phyloP scores from a whole-genome alignment of 1,140 invertebrate genomes.

The Tetraneura akinire region DNA sequence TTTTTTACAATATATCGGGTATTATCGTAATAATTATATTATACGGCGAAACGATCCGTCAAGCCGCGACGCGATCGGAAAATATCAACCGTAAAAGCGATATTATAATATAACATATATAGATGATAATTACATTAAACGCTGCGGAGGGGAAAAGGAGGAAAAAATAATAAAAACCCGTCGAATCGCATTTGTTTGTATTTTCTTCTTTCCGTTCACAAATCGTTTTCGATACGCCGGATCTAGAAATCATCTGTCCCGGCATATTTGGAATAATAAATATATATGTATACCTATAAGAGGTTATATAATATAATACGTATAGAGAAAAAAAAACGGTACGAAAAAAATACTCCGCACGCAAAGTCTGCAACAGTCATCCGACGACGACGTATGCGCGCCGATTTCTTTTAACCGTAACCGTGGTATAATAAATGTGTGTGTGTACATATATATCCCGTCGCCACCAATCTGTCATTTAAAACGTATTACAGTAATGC shows the following conservation, averaged over 20 bases:
- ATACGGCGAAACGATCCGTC: background rate
- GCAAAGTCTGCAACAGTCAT: background rate
- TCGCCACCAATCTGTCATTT: constrained; percentile 42
- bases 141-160: background rate
- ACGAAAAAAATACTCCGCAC: background rate
- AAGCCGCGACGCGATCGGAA: background rate
- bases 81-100: background rate
- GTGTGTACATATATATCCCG: too few relatives aligned
- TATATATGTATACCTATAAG: background rate
- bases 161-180: background rate
- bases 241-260: constrained; percentile 25
- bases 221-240: constrained; percentile 42
- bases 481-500: constrained; percentile 18
- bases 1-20: too few relatives aligned
- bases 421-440: too few relatives aligned
- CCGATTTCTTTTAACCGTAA: background rate
- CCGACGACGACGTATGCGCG: background rate
- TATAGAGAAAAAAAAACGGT: background rate
- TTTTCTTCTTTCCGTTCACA: background rate
- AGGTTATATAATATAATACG: background rate
- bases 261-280: background rate
- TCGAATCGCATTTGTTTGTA: background rate
- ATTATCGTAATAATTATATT: too few relatives aligned
- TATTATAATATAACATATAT: too few relatives aligned
- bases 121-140: too few relatives aligned